Percentiles rank a stretch among this genome's conserved stretches.
These are phyloP conservation scores for Antigone vipio DNA, from an alignment of 2,113 vertebrate genomes.

Conservation along the genomic window DNA sequence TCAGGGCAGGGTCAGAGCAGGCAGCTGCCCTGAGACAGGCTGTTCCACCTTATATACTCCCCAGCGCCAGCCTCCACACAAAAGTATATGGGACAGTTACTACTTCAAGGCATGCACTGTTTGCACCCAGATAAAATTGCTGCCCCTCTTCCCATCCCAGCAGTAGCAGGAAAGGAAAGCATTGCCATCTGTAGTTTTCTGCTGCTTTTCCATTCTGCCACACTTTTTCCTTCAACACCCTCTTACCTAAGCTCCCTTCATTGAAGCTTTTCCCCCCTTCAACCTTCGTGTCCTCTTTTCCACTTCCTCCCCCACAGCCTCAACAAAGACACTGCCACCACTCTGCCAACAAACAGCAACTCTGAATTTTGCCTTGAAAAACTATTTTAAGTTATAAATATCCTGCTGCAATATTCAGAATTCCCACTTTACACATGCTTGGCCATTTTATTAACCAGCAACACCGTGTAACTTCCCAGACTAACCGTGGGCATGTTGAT, in stretches of 20 bases:
- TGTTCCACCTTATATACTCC: fast-evolving
- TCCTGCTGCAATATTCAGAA: not conserved
- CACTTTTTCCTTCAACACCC: not conserved
- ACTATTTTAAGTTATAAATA: not conserved
- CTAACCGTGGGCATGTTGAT: not conserved
- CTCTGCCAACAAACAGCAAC: not conserved
- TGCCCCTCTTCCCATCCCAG: not conserved
- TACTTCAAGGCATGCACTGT: not conserved
- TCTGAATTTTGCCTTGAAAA: not conserved
- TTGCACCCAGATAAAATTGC: not conserved
- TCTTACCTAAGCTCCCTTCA: not conserved
- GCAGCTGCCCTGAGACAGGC: not conserved
- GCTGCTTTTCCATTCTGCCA: not conserved
- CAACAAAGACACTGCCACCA: not conserved
- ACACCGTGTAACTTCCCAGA: not conserved
- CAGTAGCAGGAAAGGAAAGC: not conserved
- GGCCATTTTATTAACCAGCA: not conserved
- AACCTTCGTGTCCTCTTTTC: not conserved
- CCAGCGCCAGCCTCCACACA: not conserved
- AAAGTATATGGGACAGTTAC: fast-evolving
- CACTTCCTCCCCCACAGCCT: not conserved
- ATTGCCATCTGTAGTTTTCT: not conserved
- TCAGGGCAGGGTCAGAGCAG: not conserved
- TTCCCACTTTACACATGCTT: not conserved
- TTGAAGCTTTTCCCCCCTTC: not conserved